Conservation (phyloP, 2,113 vertebrate genomes). For the Polyodon spathula region DNA sequence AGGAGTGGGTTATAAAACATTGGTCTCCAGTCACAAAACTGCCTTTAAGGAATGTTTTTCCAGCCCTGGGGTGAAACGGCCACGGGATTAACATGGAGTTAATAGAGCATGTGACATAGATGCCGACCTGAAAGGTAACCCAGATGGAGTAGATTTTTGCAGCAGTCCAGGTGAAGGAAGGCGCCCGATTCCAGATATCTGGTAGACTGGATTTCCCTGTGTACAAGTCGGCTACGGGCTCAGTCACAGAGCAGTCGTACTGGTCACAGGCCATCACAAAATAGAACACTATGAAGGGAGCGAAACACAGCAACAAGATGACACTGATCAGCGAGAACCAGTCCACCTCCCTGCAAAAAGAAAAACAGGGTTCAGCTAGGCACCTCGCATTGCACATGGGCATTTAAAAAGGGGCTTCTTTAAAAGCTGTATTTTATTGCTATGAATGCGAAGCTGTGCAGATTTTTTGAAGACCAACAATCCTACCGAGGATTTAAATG, state of each 20-base stretch:
- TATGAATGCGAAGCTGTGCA: too few relatives aligned
- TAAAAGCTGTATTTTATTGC: background rate
- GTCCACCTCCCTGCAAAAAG: constrained; percentile 78
- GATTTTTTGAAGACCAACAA: too few relatives aligned
- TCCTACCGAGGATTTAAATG: too few relatives aligned
- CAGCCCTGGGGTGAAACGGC: too few relatives aligned
- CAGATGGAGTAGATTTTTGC: constrained; percentile 70
- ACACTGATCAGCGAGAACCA: constrained; percentile 77
- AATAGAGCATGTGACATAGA: too few relatives aligned
- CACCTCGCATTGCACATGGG: background rate
- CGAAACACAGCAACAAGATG: constrained; percentile 69
- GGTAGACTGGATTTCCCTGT: constrained; percentile 45
- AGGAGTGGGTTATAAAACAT: too few relatives aligned
- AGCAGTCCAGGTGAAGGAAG: constrained; percentile 54
- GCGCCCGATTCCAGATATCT: constrained; percentile 75
- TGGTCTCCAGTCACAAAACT: too few relatives aligned
- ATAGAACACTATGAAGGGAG: constrained; percentile 81
- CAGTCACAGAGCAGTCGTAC: constrained; percentile 75
- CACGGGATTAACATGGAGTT: too few relatives aligned
- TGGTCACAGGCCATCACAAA: constrained; percentile 91
- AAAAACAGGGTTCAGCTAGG: too few relatives aligned
- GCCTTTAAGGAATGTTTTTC: too few relatives aligned
- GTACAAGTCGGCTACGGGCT: constrained; percentile 55
- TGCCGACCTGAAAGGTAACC: constrained; percentile 79
- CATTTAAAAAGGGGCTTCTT: too few relatives aligned